phyloP scores from a whole-genome alignment of 2,888 invertebrate genomes.

The Lamellibrachia satsuma region DNA sequence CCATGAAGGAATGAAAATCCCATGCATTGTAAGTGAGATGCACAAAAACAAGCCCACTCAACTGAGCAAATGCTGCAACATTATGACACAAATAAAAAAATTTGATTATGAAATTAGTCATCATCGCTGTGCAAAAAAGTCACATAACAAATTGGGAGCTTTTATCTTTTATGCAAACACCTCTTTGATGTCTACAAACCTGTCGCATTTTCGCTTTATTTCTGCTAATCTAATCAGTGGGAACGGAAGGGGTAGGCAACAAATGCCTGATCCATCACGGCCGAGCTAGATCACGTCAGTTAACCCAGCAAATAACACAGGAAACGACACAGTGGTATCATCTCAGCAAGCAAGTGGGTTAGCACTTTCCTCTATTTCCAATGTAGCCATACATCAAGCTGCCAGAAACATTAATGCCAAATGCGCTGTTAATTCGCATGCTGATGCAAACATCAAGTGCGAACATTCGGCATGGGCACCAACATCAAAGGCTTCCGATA shows the following conservation, averaged over 20 bases:
- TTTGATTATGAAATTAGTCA: neutral
- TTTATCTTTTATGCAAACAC: neutral
- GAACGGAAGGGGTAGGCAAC: neutral
- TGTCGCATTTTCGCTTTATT: neutral
- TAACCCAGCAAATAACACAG: neutral
- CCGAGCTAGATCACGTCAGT: neutral
- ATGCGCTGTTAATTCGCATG: neutral
- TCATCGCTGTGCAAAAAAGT: neutral
- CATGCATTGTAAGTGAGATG: neutral
- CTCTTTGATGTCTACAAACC: neutral
- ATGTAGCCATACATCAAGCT: conserved; percentile 12
- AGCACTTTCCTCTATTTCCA: neutral
- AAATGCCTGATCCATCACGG: neutral
- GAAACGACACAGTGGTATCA: neutral
- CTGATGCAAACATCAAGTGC: neutral
- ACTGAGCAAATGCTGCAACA: neutral
- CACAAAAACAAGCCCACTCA: neutral
- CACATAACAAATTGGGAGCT: neutral
- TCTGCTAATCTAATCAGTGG: neutral
- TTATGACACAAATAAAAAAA: neutral
- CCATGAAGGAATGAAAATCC: neutral
- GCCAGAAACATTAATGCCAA: neutral
- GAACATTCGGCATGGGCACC: neutral
- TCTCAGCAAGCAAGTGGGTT: neutral
- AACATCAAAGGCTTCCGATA: neutral